These are phyloP conservation scores for Tetranychus urticae DNA, from an alignment of 1,140 invertebrate species.

Conservation along the genomic window DNA sequence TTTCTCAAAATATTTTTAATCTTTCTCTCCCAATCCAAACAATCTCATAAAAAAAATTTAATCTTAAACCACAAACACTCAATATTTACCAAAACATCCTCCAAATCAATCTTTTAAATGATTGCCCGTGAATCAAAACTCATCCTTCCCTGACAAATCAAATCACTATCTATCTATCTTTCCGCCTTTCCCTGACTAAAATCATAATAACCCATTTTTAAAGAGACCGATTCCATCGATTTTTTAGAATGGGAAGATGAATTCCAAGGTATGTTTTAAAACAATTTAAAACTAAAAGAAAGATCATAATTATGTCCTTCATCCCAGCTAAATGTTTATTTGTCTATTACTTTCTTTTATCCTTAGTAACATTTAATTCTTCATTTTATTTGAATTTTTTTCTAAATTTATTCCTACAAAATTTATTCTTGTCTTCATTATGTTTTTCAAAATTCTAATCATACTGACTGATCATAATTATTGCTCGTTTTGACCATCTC, in stretches of 20 bases:
- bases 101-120: no score
- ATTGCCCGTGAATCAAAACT: background rate
- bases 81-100: no score
- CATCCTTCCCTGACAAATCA: background rate
- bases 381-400: background rate
- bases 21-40: background rate
- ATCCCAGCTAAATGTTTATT: no score
- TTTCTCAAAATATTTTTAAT: background rate
- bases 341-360: slow-evolving; percentile 6
- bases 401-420: background rate
- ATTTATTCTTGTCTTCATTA: no score
- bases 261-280: slow-evolving; percentile 73
- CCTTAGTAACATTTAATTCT: background rate
- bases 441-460: no score
- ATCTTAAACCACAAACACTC: no score
- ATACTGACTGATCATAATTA: no score
- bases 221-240: slow-evolving; percentile 26
- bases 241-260: slow-evolving; percentile 99
- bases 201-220: background rate
- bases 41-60: background rate
- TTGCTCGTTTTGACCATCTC: no score
- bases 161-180: background rate
- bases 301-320: background rate
- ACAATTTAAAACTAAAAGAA: slow-evolving; percentile 10
- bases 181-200: background rate